A percentile compares a stretch with the other conserved stretches of the same genome.
phyloP scores from a whole-genome alignment of 2,888 invertebrate genomes.

The Adelognathus sp. region DNA sequence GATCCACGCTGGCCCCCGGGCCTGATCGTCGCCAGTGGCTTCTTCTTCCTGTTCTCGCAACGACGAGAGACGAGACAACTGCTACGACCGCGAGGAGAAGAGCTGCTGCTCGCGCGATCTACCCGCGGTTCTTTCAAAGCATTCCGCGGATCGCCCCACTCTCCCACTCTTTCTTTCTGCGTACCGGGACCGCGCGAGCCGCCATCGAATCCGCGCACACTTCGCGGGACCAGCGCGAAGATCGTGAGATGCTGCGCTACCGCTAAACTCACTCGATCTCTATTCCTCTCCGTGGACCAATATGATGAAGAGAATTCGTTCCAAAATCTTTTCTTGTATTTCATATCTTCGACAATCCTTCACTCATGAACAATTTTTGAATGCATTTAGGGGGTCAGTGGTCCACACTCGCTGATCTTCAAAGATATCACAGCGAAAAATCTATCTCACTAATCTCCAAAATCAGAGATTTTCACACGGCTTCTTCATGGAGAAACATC shows the following conservation, averaged over 20 bases:
- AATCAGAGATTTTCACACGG: too few relatives aligned
- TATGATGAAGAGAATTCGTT: constrained; percentile 9
- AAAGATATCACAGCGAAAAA: too few relatives aligned
- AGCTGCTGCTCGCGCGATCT: constrained; percentile 63
- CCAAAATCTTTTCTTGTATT: constrained; percentile 25
- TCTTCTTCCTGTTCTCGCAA: constrained; percentile 53
- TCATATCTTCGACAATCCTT: background rate
- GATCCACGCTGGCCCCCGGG: constrained; percentile 33
- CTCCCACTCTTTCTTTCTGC: constrained; percentile 64
- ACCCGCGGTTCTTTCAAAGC: constrained; percentile 80
- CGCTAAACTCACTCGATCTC: constrained; percentile 42
- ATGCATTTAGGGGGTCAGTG: too few relatives aligned
- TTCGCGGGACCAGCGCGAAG: constrained; percentile 28
- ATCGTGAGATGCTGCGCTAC: constrained; percentile 40
- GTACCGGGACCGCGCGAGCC: constrained; percentile 53
- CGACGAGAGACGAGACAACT: constrained; percentile 30
- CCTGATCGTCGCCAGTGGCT: constrained; percentile 52
- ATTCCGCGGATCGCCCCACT: constrained; percentile 79
- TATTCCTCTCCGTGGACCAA: constrained; percentile 26
- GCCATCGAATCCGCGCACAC: constrained; percentile 51
- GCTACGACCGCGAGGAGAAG: constrained; percentile 61
- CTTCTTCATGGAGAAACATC: too few relatives aligned
- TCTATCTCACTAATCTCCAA: too few relatives aligned
- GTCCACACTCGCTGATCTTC: too few relatives aligned
- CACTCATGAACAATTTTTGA: too few relatives aligned